Evolutionary conservation across 1,140 invertebrate genomes (phyloP).

Genomic region (Zaprionus kolodkinae): DNA sequence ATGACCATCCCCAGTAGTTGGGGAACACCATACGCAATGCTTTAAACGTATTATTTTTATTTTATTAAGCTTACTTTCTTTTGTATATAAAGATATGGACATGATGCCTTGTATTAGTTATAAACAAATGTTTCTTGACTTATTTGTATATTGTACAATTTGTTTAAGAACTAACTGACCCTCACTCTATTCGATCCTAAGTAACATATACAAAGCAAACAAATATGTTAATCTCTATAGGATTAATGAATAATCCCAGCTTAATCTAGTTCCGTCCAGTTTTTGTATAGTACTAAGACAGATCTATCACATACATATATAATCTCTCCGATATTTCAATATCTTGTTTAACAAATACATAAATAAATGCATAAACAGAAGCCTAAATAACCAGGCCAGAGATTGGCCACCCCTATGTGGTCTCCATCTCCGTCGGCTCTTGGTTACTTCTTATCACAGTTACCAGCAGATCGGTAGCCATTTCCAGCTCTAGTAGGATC

Average conservation of each 20-base stretch:
- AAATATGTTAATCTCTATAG: constrained; percentile 4
- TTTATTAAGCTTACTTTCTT: not conserved
- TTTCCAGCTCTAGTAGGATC: constrained; percentile 46
- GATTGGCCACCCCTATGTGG: not conserved
- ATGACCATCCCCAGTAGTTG: not conserved
- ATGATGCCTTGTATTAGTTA: not conserved
- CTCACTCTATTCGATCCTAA: not conserved
- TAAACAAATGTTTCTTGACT: constrained; percentile 8
- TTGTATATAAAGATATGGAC: not conserved
- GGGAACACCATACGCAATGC: not conserved
- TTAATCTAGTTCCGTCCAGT: constrained; percentile 8
- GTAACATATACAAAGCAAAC: not conserved
- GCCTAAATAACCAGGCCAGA: not conserved
- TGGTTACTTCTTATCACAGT: constrained; percentile 43
- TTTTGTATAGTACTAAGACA: not conserved
- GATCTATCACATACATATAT: not conserved
- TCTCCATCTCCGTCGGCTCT: not conserved
- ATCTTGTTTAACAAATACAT: not conserved
- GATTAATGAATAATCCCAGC: not conserved
- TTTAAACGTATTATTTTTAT: not conserved
- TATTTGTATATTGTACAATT: constrained; percentile 9
- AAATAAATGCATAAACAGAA: not conserved
- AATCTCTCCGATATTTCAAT: not conserved
- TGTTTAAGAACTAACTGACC: constrained; percentile 4
- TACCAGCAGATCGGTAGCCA: constrained; percentile 53